Evolutionary conservation across 1,140 invertebrate genomes (phyloP).

Genomic region (Periplaneta americana): DNA sequence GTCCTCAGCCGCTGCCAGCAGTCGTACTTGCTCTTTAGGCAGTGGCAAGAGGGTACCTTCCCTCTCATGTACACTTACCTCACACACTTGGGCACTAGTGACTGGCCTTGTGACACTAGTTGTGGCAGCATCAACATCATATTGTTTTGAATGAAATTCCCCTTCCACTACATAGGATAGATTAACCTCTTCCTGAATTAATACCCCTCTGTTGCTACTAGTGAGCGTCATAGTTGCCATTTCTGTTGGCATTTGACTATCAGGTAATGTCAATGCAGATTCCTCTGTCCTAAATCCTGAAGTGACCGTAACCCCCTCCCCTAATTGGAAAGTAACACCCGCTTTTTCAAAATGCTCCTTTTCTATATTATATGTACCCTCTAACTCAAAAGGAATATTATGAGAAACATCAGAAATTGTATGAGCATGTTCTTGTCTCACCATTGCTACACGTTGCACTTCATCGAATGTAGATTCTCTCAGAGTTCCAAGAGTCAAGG

Average conservation of each 20-base stretch:
- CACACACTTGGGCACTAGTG: constrained; percentile 9
- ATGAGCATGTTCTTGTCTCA: not conserved
- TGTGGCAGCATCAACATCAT: not conserved
- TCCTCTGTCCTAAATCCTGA: not conserved
- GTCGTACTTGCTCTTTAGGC: constrained; percentile 18
- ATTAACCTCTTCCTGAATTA: constrained; percentile 19
- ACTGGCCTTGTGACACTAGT: not conserved
- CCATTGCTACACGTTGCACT: not conserved
- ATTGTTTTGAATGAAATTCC: not conserved
- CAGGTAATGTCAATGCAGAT: not conserved
- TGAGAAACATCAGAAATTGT: not conserved
- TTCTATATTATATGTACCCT: not conserved
- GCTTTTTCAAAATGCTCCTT: not conserved
- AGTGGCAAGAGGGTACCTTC: constrained; percentile 13
- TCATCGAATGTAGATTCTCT: not conserved
- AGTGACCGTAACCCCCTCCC: not conserved
- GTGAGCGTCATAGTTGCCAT: not conserved
- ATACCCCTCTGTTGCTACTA: constrained; percentile 10
- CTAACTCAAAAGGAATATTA: not conserved
- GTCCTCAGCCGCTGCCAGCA: constrained; percentile 15
- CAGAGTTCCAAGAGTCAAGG: not conserved
- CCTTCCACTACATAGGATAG: constrained; percentile 5
- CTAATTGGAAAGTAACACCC: not conserved
- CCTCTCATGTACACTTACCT: constrained; percentile 17
- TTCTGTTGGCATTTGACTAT: not conserved